phyloP scores from a whole-genome alignment of 1,140 invertebrate species.

The Zelostemma sp. region DNA sequence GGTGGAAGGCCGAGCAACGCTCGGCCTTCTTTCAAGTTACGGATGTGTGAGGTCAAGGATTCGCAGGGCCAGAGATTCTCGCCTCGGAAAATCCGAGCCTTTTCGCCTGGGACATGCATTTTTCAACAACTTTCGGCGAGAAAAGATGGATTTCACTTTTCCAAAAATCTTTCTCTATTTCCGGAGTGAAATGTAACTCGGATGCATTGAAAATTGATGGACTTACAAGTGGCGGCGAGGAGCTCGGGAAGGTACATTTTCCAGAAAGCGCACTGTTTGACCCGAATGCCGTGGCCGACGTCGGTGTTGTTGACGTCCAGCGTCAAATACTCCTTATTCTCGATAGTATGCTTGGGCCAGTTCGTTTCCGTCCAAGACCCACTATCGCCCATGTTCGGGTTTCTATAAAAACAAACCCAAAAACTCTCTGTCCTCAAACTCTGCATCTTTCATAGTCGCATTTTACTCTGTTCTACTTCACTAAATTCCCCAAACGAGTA shows the following conservation, averaged over 20 bases:
- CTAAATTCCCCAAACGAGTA: not conserved
- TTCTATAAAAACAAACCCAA: slow-evolving; percentile 61
- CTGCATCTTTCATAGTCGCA: no score
- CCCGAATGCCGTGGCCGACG: slow-evolving; percentile 86
- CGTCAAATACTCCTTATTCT: slow-evolving; percentile 87
- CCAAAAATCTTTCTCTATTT: no score
- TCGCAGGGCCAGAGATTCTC: slow-evolving; percentile 17
- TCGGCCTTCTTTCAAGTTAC: slow-evolving; percentile 51
- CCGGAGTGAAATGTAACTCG: no score
- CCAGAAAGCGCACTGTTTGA: slow-evolving; percentile 97
- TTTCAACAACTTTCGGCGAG: no score
- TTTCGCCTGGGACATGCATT: no score
- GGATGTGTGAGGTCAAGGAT: slow-evolving; percentile 49
- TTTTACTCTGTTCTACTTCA: no score
- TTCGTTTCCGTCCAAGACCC: slow-evolving; percentile 77
- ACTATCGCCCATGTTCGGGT: slow-evolving; percentile 77
- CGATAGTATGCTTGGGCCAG: slow-evolving; percentile 90
- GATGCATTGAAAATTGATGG: no score
- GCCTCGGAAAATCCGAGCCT: no score
- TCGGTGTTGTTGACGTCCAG: slow-evolving; percentile 83
- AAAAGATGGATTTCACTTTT: no score
- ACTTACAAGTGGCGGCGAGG: slow-evolving; percentile 80
- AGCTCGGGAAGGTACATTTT: slow-evolving; percentile 93
- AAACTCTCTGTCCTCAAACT: no score
- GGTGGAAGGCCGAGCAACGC: slow-evolving; percentile 42